Evolutionary conservation across 2,888 invertebrate species (phyloP), one percentile per base, ranked within the genome.

Genomic region (Eristalis tenax): DNA sequence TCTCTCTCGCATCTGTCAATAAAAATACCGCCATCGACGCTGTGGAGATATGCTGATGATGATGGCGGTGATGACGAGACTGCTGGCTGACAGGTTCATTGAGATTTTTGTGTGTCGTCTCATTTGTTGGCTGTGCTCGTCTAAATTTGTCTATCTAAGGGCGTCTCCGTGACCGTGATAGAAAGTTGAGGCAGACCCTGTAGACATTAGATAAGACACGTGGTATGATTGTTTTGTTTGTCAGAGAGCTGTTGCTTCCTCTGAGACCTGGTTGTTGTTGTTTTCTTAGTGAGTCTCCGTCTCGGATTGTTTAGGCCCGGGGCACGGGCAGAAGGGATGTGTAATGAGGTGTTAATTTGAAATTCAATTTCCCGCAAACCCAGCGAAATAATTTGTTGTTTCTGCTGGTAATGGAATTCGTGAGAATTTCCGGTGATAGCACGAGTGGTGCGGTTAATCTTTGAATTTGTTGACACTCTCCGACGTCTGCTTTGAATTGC

Each of bases 131-230:
- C 38, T 38, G 38, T 10, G 38, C 10, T 13, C 18, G 50, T 18
- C 18, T 50, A 50, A 18, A n/a, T 50, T 50, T 18, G 50, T 50
- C 50, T 50, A 6, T 74, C 4, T n/a, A 69, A 78, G 68, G 81
- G 82, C 50, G 50, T 50, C 23, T 50, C 18, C 32, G 10, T 68
- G 35, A 78, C 61, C 57, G 11, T 11, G 22, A 59, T 59, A 50
- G 50, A 50, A 50, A 18, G 50, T 50, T 50, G 50, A 61, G 4
- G 69, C 63, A 65, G 64, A 74, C 26, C 43, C 18, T 66, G 69
- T 78, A 77, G 77, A 65, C 77, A 82, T 69, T 61, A 66, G 82
- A 75, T 63, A 82, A 81, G 78, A 50, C 83, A 87, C 70, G 71
- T 87, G 66, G 70, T 64, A 63, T 32, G 15, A 64, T 71, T 79